phyloP scores from a whole-genome alignment of 2,888 invertebrate genomes.

The Drosophila nigricruria region DNA sequence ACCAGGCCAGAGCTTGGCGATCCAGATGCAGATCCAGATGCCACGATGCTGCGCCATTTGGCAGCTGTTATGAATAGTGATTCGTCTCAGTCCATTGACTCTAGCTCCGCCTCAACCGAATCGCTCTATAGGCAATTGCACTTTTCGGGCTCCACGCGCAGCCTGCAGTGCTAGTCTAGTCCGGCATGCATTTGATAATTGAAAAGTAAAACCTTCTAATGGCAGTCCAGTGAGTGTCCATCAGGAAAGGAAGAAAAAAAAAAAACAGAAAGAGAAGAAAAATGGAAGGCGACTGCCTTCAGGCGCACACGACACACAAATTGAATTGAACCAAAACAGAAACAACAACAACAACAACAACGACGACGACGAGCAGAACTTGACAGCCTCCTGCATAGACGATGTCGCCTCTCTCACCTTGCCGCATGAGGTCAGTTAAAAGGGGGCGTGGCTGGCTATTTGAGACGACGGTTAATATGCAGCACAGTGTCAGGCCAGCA shows the following conservation, averaged over 20 bases:
- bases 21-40: background rate
- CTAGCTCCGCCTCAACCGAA: background rate
- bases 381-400: conserved; percentile 8
- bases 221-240: background rate
- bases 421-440: background rate
- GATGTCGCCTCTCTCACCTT: background rate
- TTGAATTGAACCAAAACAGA: conserved; percentile 29
- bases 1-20: too few species aligned
- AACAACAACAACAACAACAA: conserved; percentile 23
- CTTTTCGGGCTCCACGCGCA: conserved; percentile 15
- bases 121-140: background rate
- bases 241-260: background rate
- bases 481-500: background rate
- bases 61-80: conserved; percentile 6
- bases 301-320: conserved; percentile 18
- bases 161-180: conserved; percentile 25
- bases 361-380: background rate
- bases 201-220: conserved; percentile 36
- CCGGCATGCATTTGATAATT: conserved; percentile 52
- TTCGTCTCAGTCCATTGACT: background rate
- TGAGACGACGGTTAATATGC: conserved; percentile 1
- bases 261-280: background rate
- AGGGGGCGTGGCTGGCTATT: background rate
- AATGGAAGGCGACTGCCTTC: conserved; percentile 28
- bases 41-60: conserved; percentile 5